A percentile compares a stretch with the other conserved stretches of the same genome.
These are phyloP conservation scores for Himalopsyche anomala DNA, from an alignment of 2,888 invertebrate genomes.

Conservation along the genomic window DNA sequence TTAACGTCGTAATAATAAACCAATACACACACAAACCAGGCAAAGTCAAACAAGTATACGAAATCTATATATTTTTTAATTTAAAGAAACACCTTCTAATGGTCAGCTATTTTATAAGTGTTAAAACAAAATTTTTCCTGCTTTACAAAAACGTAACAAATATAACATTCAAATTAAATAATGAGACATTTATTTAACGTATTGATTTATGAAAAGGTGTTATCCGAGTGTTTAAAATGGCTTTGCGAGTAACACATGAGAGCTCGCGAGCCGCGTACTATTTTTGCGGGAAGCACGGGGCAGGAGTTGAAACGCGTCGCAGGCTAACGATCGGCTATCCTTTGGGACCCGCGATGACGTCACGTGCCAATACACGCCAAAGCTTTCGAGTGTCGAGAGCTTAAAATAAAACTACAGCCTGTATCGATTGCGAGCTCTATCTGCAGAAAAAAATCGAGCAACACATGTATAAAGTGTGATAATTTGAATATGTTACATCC, in stretches of 20 bases:
- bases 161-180: too few relatives aligned
- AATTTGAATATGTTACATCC: background rate
- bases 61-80: too few relatives aligned
- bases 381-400: constrained; percentile 34
- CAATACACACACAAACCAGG: too few relatives aligned
- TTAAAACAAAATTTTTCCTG: too few relatives aligned
- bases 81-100: too few relatives aligned
- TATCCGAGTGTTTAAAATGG: too few relatives aligned
- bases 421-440: constrained; percentile 8
- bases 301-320: constrained; percentile 11
- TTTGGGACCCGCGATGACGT: constrained; percentile 30
- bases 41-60: too few relatives aligned
- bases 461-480: background rate
- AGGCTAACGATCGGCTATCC: constrained; percentile 26
- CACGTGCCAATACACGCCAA: constrained; percentile 26
- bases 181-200: too few relatives aligned
- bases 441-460: constrained; percentile 1
- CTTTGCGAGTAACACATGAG: background rate
- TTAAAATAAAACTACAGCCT: constrained; percentile 23
- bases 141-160: too few relatives aligned
- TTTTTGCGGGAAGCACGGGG: background rate
- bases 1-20: too few relatives aligned
- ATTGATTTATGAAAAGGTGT: too few relatives aligned
- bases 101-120: too few relatives aligned
- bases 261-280: background rate